Base-by-base conservation (phyloP, 2,797 vertebrate genomes). In the Bryconaethiops microstoma region DNA sequence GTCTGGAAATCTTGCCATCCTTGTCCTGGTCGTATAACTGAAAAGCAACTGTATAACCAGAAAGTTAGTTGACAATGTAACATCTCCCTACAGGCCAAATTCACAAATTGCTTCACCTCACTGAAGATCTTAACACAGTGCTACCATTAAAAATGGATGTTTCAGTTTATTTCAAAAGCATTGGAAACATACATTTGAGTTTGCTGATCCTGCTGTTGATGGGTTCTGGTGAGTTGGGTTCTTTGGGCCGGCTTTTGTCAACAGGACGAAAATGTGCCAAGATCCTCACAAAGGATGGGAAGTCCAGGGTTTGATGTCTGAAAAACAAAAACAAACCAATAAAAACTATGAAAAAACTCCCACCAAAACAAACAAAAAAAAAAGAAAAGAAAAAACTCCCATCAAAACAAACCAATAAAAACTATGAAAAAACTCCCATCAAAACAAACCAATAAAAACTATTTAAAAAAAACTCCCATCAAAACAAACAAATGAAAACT, bases 1-100 rank as follows among this genome's bases (percentile, higher is more conserved):
- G 77, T 83, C 90, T 90, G 59, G 95, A 96, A 82, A 96, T 96
- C 85, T 94, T 95, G 6, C 95, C 95, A 6, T 96, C 96, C 19
- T 88, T 40, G 85, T 96, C 95, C 86, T 89, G 91, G 77, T 96
- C 95, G 0, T 95, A 96, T 52, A 96, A 74, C 86, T 93, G 93
- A 85, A 96, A 96, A 9, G 91, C 95, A 87, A 96, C 95, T 96
- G 64, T 6, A 74, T 25, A 74, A 76, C 40, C 71, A 74, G 1
- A 1, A 4, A 59, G 8, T 74, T 67, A 52, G 16, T 23, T 17
- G 23, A 48, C 17, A 48, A 19, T 9, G 29, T 9, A 68, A 48
- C 45, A 48, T 40, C 21, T 62, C n/a, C 1, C 16, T 68, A 42
- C 64, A 70, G 1, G 19, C 5, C 40, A 68, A 4, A 68, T 12